These are phyloP conservation scores for Agrotis exclamationis DNA, from an alignment of 2,888 invertebrate genomes.

Conservation along the genomic window DNA sequence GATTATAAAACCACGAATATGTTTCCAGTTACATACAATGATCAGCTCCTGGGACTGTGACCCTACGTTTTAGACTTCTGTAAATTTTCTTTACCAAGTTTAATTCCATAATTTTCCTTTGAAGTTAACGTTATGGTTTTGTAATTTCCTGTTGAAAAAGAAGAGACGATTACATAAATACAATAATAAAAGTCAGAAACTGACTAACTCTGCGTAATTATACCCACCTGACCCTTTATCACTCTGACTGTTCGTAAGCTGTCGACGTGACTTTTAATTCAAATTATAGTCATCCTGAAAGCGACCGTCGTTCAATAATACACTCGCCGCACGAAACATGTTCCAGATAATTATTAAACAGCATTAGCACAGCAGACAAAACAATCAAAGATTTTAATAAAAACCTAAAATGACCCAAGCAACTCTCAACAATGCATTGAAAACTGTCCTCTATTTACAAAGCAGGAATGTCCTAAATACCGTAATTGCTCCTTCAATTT, in stretches of 20 bases:
- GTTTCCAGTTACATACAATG: neutral
- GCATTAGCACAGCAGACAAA: constrained; percentile 86
- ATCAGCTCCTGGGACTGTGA: neutral
- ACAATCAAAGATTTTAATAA: constrained; percentile 75
- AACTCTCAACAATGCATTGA: neutral
- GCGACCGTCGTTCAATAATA: constrained; percentile 77
- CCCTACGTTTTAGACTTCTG: too few species aligned
- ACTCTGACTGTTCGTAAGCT: constrained; percentile 43
- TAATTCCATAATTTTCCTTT: neutral
- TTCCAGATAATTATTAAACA: constrained; percentile 88
- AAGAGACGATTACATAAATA: constrained; percentile 9
- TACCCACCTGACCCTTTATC: constrained; percentile 32
- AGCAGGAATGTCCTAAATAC: constrained; percentile 58
- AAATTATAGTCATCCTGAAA: constrained; percentile 81
- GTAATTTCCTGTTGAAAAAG: neutral
- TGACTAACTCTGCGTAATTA: constrained; percentile 36
- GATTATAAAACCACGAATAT: neutral
- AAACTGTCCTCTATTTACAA: constrained; percentile 48
- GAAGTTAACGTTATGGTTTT: neutral
- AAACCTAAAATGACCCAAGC: constrained; percentile 43
- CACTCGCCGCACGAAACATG: constrained; percentile 80
- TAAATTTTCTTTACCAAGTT: neutral
- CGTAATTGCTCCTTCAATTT: constrained; percentile 33
- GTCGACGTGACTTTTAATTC: constrained; percentile 77
- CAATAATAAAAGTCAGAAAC: constrained; percentile 24